phyloP scores from a whole-genome alignment of 2,113 vertebrate species.

The Globicephala melas region DNA sequence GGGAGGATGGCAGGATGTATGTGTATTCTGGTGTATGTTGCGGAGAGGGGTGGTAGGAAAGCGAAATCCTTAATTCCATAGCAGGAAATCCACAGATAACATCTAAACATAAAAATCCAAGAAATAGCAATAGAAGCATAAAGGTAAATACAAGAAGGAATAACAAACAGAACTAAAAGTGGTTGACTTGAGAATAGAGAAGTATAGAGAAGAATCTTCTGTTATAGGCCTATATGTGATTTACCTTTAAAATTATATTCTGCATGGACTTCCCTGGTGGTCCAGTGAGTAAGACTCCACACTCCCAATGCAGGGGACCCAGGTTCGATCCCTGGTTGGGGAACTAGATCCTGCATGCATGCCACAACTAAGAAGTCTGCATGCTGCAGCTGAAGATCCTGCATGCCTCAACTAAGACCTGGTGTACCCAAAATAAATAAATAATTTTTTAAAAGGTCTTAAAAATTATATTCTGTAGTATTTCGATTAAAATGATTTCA shows the following conservation, averaged over 20 bases:
- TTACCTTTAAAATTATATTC: slow-evolving; percentile 1
- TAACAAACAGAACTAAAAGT: background rate
- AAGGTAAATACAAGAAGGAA: background rate
- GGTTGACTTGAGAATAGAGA: background rate
- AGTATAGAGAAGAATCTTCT: background rate
- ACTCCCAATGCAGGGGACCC: too few relatives aligned
- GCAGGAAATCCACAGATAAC: background rate
- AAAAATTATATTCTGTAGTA: background rate
- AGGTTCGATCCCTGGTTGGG: too few relatives aligned
- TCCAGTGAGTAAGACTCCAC: too few relatives aligned
- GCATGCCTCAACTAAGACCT: too few relatives aligned
- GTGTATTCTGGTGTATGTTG: background rate
- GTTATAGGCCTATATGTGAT: background rate
- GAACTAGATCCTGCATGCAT: too few relatives aligned
- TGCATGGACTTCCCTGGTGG: background rate
- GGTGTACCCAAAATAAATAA: too few relatives aligned
- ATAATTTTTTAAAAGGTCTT: background rate
- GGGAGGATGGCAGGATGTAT: background rate
- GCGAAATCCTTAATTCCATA: background rate
- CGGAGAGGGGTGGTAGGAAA: background rate
- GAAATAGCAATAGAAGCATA: background rate
- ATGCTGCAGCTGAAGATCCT: too few relatives aligned
- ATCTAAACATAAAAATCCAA: background rate
- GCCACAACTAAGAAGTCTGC: too few relatives aligned
- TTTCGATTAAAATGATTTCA: background rate